Evolutionary conservation across 2,797 vertebrate species (phyloP).

Genomic region (Coregonus suidteri): DNA sequence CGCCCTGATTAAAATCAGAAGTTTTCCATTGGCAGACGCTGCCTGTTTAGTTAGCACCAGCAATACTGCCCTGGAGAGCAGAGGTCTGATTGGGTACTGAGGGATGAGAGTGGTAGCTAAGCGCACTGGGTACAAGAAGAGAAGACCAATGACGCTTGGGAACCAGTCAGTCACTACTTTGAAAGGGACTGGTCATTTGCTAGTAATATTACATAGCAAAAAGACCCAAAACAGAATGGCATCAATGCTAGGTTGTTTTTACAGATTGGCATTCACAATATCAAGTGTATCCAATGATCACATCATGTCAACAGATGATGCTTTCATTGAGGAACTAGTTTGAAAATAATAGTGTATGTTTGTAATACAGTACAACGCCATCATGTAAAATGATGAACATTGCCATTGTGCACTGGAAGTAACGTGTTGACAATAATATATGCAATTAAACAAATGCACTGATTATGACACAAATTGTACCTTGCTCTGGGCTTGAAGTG

Average conservation of each 20-base stretch:
- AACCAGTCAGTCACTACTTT: constrained; percentile 5
- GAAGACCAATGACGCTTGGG: background rate
- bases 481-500: background rate
- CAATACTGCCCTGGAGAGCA: background rate
- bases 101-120: background rate
- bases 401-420: background rate
- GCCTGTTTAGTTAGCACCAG: constrained; percentile 8
- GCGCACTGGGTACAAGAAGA: background rate
- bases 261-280: background rate
- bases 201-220: background rate
- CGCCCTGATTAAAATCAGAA: background rate
- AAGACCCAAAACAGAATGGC: background rate
- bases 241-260: background rate
- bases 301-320: background rate
- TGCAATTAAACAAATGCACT: background rate
- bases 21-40: background rate
- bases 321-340: background rate
- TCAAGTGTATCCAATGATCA: background rate
- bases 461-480: background rate
- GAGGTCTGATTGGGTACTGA: constrained; percentile 10
- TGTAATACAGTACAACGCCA: background rate
- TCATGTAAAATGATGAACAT: background rate
- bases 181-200: background rate
- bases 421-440: background rate
- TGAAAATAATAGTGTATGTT: background rate